Evolutionary conservation across 1,140 invertebrate species (phyloP), one percentile per base, ranked within the genome.

Genomic region (Hyles euphorbiae): DNA sequence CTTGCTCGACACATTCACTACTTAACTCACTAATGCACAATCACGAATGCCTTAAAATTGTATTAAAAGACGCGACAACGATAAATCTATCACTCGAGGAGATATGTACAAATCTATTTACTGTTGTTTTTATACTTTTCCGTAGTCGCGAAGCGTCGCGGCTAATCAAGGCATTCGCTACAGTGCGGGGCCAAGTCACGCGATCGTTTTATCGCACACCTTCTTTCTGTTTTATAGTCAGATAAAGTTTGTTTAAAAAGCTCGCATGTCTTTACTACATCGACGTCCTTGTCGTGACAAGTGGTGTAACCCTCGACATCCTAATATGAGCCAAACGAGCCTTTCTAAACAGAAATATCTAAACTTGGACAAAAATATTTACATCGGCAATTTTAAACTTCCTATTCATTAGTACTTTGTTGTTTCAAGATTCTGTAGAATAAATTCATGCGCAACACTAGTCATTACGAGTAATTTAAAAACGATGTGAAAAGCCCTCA

Each of bases 131-230:
- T 59, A 51, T 63, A 60, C 60, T 57, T 65, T 56, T 54, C 49
- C 34, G 45, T 46, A 57, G 52, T 53, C 33, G 54, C 55, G 56
- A 62, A 58, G 49, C 54, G 57, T 64, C 59, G 69, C 61, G 64
- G 67, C 70, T 81, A 82, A 85, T 87, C 76, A 83, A 83, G 74
- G 78, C 74, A 83, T 84, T 80, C 70, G 73, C 71, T 74, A 74
- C 61, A 63, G 64, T 68, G 74, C 68, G 68, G 71, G 62, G 59
- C 60, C 55, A 65, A 76, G 82, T 88, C 85, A 88, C 85, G 85
- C 85, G 82, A 88, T 78, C 79, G 74, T 83, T 80, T 81, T 81
- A 87, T 85, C 81, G 77, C 70, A 83, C 81, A 83, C 81, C 77
- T 87, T 88, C 71, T 81, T 85, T 80, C 66, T 77, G 74, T 86